A percentile compares a stretch with the other conserved stretches of the same genome.
These are phyloP conservation scores for Stigmatopora nigra DNA, from an alignment of 2,113 vertebrate genomes.

Conservation along the genomic window DNA sequence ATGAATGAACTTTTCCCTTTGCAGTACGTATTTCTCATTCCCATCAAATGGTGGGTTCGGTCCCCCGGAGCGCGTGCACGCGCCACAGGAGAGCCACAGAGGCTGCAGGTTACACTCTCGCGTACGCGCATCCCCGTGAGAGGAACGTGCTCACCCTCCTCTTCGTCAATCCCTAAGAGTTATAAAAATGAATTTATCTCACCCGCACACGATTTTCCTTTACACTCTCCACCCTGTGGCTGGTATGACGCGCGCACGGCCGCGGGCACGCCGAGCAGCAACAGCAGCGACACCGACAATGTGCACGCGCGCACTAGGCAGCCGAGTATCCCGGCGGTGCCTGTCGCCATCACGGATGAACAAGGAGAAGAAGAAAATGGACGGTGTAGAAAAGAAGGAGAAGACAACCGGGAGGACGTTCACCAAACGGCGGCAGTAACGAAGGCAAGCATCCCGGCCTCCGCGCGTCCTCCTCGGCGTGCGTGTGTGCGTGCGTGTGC, in stretches of 20 bases:
- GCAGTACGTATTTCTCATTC: background rate
- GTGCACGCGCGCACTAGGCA: slow-evolving; percentile 58
- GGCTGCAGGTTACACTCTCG: background rate
- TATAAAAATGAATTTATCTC: slow-evolving; percentile 12
- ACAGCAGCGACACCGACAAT: slow-evolving; percentile 47
- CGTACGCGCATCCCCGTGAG: background rate
- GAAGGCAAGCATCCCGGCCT: background rate
- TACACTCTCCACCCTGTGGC: slow-evolving; percentile 68
- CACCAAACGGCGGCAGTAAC: background rate
- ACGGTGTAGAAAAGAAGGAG: background rate
- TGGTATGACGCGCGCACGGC: slow-evolving; percentile 61
- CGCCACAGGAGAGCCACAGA: background rate
- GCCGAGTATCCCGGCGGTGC: slow-evolving; percentile 42
- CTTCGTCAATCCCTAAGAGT: background rate
- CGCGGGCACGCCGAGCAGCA: slow-evolving; percentile 55
- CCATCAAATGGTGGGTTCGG: background rate
- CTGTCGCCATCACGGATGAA: slow-evolving; percentile 40
- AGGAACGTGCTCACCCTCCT: background rate
- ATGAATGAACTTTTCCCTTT: background rate
- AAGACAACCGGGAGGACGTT: background rate
- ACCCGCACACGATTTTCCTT: slow-evolving; percentile 75
- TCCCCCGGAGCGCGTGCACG: background rate
- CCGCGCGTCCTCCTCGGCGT: background rate
- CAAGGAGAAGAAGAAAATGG: background rate
- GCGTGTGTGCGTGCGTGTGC: background rate